Base-by-base conservation (phyloP, 1,140 invertebrate species). In the Caenorhabditis briggsae region DNA sequence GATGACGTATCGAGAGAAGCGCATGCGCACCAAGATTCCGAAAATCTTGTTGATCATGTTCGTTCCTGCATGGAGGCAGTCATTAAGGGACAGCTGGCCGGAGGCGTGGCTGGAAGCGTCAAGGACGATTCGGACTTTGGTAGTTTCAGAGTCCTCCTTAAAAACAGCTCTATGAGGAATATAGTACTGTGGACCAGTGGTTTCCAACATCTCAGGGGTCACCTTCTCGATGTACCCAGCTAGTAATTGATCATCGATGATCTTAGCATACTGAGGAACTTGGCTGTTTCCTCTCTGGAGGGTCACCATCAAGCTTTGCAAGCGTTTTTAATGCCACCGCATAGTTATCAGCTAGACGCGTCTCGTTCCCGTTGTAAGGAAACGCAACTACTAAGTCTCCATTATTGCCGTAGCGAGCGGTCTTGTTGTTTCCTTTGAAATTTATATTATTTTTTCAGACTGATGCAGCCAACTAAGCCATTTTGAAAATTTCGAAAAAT, bases 91-190 rank as follows among this genome's bases (percentile, higher is more conserved):
- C 8, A 90, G 16, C 41, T 58, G 58, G 53, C 90, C 90, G 12
- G 43, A 64, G 1, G 88, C 61, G 84, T 92, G 88, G 20, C 85
- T 88, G 20, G 92, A 93, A 1, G 90, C 91, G 85, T 93, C 92
- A 64, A 92, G 93, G 5, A 93, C 93, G 14, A 91, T 88, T 16
- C 93, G 83, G 0, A 91, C 65, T 86, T 93, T 91, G 1, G 92
- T 92, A 2, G 91, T 91, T 14, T 88, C 88, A 0, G 59, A 64
- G 43, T 88, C 90, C 16, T 70, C 58, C 23, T 82, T 90, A 16
- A 89, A 14, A 0, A 94, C 92, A 1, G 82, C 83, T 50, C 93
- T 93, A 90, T 94, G 93, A 8, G 93, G 93, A 11, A 94, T 91
- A 92, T 94, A 91, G 91, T 89, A 86, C 6, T 33, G n/a, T 16